These are phyloP conservation scores for Neocrepidodera transversa DNA, from an alignment of 2,888 invertebrate genomes.

Conservation along the genomic window DNA sequence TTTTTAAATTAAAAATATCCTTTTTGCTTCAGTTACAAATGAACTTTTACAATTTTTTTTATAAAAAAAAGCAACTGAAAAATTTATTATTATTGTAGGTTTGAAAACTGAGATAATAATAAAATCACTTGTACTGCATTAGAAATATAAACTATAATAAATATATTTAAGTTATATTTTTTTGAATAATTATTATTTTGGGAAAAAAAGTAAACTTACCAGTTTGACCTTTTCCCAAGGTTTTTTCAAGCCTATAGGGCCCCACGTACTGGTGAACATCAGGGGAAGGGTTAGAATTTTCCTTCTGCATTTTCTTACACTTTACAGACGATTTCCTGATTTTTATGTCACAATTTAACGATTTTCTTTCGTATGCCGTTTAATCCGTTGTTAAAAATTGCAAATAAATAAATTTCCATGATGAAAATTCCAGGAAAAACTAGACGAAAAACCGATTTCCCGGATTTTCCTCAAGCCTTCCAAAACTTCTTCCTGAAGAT, in stretches of 20 bases:
- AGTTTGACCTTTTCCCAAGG: conserved; percentile 99
- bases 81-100: too few species aligned
- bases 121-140: too few species aligned
- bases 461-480: conserved; percentile 6
- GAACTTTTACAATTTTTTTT: too few species aligned
- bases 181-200: too few species aligned
- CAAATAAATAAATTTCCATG: conserved; percentile 8
- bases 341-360: conserved; percentile 39
- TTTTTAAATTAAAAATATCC: too few species aligned
- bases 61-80: too few species aligned
- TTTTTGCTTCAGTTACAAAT: too few species aligned
- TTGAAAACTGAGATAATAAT: too few species aligned
- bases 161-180: too few species aligned
- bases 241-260: conserved; percentile 98
- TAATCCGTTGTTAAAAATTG: conserved; percentile 3
- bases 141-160: too few species aligned
- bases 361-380: neutral
- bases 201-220: too few species aligned
- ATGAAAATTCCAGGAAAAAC: conserved; percentile 10
- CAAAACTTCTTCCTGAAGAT: conserved; percentile 9
- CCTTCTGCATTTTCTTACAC: conserved; percentile 55
- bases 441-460: neutral
- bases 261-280: conserved; percentile 95
- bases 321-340: conserved; percentile 10
- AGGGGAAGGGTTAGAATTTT: conserved; percentile 59